A percentile compares a stretch with the other conserved stretches of the same genome.
phyloP scores from a whole-genome alignment of 2,797 vertebrate species.

The Tokudaia muenninki region DNA sequence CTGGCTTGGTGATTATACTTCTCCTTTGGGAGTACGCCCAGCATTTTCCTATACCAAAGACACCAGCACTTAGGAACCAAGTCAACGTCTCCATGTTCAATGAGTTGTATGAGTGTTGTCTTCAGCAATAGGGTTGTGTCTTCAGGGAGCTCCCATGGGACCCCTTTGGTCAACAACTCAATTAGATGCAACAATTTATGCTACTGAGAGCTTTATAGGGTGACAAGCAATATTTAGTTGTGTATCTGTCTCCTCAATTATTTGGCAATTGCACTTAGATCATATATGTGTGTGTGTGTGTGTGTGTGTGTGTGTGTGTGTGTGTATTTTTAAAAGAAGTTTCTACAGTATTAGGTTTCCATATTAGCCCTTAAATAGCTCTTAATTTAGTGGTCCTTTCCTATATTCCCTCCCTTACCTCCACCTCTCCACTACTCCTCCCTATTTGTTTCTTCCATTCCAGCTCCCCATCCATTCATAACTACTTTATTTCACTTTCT shows the following conservation, averaged over 20 bases:
- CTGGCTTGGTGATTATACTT: neutral
- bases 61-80: neutral
- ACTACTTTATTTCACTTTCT: neutral
- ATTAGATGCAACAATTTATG: neutral
- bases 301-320: too few species aligned
- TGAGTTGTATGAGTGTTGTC: neutral
- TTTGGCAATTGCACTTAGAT: neutral
- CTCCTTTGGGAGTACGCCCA: neutral
- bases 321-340: neutral
- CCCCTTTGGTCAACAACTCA: neutral
- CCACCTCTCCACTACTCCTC: neutral
- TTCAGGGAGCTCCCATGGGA: neutral
- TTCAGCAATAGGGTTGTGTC: neutral
- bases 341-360: neutral
- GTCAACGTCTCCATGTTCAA: neutral
- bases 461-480: neutral
- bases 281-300: neutral
- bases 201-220: neutral
- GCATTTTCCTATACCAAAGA: neutral
- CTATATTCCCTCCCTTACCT: neutral
- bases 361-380: neutral
- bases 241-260: neutral
- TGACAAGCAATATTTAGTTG: neutral
- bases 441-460: neutral
- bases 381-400: neutral